Conservation (phyloP, 2,888 invertebrate genomes). For the Hemicrepidius hirtus region DNA sequence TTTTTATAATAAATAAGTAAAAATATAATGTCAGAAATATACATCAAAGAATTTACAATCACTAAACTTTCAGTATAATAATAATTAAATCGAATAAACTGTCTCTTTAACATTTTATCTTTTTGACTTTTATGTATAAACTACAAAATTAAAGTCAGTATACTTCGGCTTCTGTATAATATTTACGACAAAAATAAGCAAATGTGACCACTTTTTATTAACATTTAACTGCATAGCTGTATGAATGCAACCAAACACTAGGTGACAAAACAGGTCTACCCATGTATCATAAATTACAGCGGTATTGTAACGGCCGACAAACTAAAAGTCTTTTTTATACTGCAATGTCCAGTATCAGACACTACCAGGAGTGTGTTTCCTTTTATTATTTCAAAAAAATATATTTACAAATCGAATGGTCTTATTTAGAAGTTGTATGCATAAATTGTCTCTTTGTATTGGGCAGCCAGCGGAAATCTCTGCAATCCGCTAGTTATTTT, state of each 20-base stretch:
- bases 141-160: conserved; percentile 65
- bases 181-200: conserved; percentile 67
- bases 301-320: conserved; percentile 48
- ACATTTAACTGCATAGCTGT: conserved; percentile 59
- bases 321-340: conserved; percentile 40
- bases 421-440: conserved; percentile 47
- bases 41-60: conserved; percentile 2
- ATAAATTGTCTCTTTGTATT: conserved; percentile 51
- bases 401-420: conserved; percentile 45
- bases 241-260: conserved; percentile 62
- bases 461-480: conserved; percentile 52
- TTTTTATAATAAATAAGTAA: no score
- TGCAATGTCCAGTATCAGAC: conserved; percentile 16
- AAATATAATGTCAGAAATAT: no score
- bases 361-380: conserved; percentile 34
- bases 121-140: conserved; percentile 64
- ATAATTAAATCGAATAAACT: conserved; percentile 50
- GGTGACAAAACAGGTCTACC: conserved; percentile 66
- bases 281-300: conserved; percentile 61
- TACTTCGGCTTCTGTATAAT: conserved; percentile 62
- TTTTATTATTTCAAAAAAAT: conserved; percentile 33
- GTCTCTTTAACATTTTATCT: conserved; percentile 63
- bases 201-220: conserved; percentile 62
- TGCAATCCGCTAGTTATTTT: conserved; percentile 57
- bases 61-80: conserved; percentile 21